Base-by-base conservation (phyloP, 1,140 invertebrate genomes). In the Pachyrhynchus sulphureomaculatus region DNA sequence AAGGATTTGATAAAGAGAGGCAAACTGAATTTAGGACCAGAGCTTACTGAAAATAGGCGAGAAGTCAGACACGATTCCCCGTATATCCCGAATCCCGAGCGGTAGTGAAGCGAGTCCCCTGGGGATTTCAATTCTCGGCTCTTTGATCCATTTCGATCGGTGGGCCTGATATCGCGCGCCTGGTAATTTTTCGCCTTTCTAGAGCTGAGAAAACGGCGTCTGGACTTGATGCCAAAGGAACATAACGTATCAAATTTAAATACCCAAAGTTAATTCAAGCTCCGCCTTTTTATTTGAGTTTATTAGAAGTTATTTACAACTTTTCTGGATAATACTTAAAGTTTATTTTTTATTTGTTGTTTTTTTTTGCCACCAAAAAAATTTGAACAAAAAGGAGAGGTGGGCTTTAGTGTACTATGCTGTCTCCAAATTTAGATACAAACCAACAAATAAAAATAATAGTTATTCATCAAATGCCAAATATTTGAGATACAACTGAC, bases 111-210 rank as follows among this genome's bases (percentile, higher is more conserved):
- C 41, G 59, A 64, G 66, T 68, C 68, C 68, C 68, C 68, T 68
- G 68, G 65, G 60, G 68, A 69, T 69, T 69, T 69, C 68, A 69
- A 68, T 69, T 69, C 68, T 68, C 66, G 56, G 55, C 51, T 53
- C 61, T 66, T 66, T 66, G 65, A 66, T 66, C 65, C 66, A 49
- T 23, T 36, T 32, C 49, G 55, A 24, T 47, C 17, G 18, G 57
- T 66, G 61, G 58, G 62, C 36, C 42, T 29, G 26, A 36, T 56
- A 42, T 34, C 41, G n/a, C 36, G 24, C 32, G 17, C 18, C 13
- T n/a, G 21, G 18, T 21, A 34, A 34, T 13, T 34, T 23, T 21
- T 29, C 41, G 42, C 57, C 34, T 60, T 54, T 59, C 54, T 44
- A 42, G 26, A 10, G 33, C 41, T 55, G 65, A 57, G 57, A 68